Base-by-base conservation (phyloP, 2,113 vertebrate species). In the Aix galericulata region DNA sequence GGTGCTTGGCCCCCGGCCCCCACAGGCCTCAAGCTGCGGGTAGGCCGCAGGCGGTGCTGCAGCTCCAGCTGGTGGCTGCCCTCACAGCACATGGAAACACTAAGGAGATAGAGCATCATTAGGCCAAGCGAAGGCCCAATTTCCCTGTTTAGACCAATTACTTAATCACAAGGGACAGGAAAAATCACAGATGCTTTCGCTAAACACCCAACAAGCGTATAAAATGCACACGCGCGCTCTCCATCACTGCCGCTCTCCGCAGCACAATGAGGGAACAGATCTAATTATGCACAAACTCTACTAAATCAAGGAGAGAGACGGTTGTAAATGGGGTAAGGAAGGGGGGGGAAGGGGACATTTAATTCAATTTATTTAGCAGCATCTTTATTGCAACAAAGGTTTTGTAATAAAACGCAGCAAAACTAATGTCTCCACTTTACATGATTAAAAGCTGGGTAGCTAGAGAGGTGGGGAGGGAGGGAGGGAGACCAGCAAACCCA, bases 341-440 rank as follows among this genome's bases (percentile, higher is more conserved):
- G 32, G 42, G 58, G 38, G 17, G 8, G 14, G 22, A 32, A 40
- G 20, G 13, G 50, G 50, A 85, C 72, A 96, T 90, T 95, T 93
- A 96, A 96, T 96, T 97, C 94, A 93, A 96, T 97, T 96, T 95
- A 97, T 97, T 97, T 95, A 97, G 97, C 97, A 97, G 97, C 97
- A 97, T 97, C 96, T 98, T 97, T 98, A 98, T 98, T 98, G 97
- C 97, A 98, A 98, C 97, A 96, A 97, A 97, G 93, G 96, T 97
- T 97, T 95, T 92, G 96, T 97, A 98, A 96, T 97, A 97, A 98
- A 98, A 98, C 0, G 94, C 95, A 96, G 94, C 94, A 94, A 95
- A 98, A 97, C 95, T 81, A 97, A 94, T 91, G 84, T 95, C 94
- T 98, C 96, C 95, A 96, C 96, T 97, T 97, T 95, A 97, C 97